Evolutionary conservation across 2,797 vertebrate species (phyloP).

Genomic region (Cetoscarus ocellatus): DNA sequence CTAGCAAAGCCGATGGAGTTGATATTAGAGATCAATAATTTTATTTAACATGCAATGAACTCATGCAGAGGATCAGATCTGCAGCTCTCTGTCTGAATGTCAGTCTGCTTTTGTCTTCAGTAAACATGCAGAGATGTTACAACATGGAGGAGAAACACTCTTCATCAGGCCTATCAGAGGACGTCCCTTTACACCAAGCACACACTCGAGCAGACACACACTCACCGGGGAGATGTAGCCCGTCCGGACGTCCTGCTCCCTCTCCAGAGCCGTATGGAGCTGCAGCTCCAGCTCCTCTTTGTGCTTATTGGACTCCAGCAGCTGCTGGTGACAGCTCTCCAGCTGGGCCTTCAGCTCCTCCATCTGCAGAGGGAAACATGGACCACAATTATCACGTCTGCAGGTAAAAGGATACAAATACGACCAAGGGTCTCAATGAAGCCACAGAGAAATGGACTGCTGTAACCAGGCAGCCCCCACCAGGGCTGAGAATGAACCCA

Average conservation of each 20-base stretch:
- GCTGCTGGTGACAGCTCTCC: conserved; percentile 86
- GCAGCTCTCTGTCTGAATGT: conserved; percentile 63
- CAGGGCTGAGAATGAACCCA: no score
- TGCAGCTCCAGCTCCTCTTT: conserved; percentile 85
- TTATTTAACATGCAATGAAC: conserved; percentile 84
- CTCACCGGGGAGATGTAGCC: conserved; percentile 90
- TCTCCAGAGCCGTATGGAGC: conserved; percentile 81
- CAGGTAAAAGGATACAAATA: no score
- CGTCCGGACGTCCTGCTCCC: conserved; percentile 82
- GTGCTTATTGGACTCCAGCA: conserved; percentile 84
- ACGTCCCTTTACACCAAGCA: not conserved
- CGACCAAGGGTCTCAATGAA: no score
- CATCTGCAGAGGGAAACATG: conserved; percentile 71
- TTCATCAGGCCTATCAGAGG: conserved; percentile 19
- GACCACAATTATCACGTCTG: no score
- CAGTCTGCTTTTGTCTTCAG: conserved; percentile 71
- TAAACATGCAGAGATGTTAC: conserved; percentile 85
- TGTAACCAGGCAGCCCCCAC: no score
- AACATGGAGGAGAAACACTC: conserved; percentile 64
- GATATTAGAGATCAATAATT: conserved; percentile 54
- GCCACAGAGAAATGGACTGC: no score
- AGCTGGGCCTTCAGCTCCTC: conserved; percentile 87
- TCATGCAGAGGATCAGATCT: conserved; percentile 83
- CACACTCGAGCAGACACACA: not conserved
- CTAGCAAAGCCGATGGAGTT: conserved; percentile 72